These are phyloP conservation scores for Liposcelis brunnea DNA, from an alignment of 2,888 invertebrate genomes.

Conservation along the genomic window DNA sequence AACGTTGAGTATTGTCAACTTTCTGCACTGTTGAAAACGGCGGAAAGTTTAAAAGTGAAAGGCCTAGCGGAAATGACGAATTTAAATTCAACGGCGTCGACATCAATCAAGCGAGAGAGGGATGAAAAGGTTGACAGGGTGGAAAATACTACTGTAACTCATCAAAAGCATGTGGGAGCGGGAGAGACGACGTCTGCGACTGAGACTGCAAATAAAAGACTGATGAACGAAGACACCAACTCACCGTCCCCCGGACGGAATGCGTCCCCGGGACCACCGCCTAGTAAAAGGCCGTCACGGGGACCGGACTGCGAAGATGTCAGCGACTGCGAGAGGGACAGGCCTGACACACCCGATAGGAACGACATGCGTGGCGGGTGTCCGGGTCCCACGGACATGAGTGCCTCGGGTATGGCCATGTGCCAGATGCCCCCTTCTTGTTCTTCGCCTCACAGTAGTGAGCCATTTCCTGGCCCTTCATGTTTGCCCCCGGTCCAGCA, in stretches of 20 bases:
- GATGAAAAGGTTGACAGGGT: slow-evolving; percentile 5
- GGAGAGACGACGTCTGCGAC: slow-evolving; percentile 14
- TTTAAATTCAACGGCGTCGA: slow-evolving; percentile 39
- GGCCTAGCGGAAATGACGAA: slow-evolving; percentile 87
- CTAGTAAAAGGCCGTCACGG: slow-evolving; percentile 12
- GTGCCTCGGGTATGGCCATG: slow-evolving; percentile 12
- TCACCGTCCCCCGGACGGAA: slow-evolving; percentile 18
- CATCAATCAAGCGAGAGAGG: slow-evolving; percentile 12
- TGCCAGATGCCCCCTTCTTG: slow-evolving; percentile 16
- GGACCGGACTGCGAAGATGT: slow-evolving; percentile 5
- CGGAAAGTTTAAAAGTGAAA: slow-evolving; percentile 84
- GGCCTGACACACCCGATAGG: slow-evolving; percentile 6
- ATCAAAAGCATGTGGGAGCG: slow-evolving; percentile 13
- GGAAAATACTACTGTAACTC: too few species aligned
- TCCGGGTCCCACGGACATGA: slow-evolving; percentile 15
- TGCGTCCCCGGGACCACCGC: slow-evolving; percentile 16
- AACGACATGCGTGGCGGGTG: slow-evolving; percentile 11
- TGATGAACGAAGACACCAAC: slow-evolving; percentile 14
- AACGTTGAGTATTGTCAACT: slow-evolving; percentile 89
- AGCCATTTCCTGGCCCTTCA: slow-evolving; percentile 63
- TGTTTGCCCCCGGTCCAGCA: slow-evolving; percentile 74
- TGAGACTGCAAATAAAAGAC: slow-evolving; percentile 14
- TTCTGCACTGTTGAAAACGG: slow-evolving; percentile 77
- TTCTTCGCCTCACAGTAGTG: slow-evolving; percentile 37
- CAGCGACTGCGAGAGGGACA: slow-evolving; percentile 16